phyloP scores from a whole-genome alignment of 2,113 vertebrate species.

The Phalacrocorax pelagicus region DNA sequence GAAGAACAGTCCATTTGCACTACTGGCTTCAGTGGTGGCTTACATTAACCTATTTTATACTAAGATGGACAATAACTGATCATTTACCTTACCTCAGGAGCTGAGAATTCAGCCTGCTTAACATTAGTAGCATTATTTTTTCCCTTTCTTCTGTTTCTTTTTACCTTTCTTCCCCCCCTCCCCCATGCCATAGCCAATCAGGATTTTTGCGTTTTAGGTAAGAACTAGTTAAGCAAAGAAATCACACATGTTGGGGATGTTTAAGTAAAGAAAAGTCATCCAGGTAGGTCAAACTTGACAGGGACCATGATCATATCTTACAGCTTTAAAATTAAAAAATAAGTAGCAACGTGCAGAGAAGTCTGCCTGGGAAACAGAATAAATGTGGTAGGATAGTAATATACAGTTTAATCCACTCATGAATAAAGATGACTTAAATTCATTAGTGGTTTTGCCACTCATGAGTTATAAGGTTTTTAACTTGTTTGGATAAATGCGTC shows the following conservation, averaged over 20 bases:
- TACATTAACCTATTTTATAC: background rate
- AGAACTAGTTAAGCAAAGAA: slow-evolving; percentile 59
- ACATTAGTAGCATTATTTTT: background rate
- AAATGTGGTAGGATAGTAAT: slow-evolving; percentile 63
- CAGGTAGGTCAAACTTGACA: slow-evolving; percentile 62
- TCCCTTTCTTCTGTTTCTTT: background rate
- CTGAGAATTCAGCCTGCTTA: background rate
- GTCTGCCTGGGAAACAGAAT: slow-evolving; percentile 62
- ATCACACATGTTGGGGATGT: background rate
- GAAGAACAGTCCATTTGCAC: background rate
- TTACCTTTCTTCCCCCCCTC: rapidly evolving
- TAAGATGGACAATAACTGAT: background rate
- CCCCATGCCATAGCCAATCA: background rate
- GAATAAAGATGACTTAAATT: slow-evolving; percentile 77
- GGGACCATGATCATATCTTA: slow-evolving; percentile 23
- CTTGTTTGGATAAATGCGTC: slow-evolving; percentile 69
- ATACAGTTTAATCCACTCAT: slow-evolving; percentile 71
- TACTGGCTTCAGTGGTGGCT: background rate
- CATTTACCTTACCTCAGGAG: background rate
- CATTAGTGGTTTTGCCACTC: slow-evolving; percentile 74
- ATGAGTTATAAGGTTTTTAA: slow-evolving; percentile 72
- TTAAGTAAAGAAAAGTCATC: slow-evolving; percentile 44
- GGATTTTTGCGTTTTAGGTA: background rate
- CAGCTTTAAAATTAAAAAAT: slow-evolving; percentile 67
- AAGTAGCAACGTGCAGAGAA: slow-evolving; percentile 45